Base-by-base conservation (phyloP, 2,888 invertebrate species). In the Quadriops clusia region DNA sequence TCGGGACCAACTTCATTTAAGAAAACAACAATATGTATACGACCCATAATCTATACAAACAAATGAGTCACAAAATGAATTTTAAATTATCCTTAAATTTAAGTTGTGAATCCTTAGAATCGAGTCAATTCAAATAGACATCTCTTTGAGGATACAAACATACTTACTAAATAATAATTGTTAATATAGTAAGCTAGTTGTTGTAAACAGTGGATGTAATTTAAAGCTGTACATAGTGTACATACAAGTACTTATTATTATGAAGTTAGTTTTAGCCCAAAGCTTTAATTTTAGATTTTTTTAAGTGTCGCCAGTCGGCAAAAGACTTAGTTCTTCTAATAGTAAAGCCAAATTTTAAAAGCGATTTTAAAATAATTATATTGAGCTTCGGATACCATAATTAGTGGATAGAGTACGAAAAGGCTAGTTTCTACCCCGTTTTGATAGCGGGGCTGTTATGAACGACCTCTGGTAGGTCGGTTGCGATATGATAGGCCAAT, bases 181-280 rank as follows among this genome's bases (percentile, higher is more conserved):
- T 12, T 24, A 24, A 13, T 9, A 24, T 12, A 13, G n/a, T 24
- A 24, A 24, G 10, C 16, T 16, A 26, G 42, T 47, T 50, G 51
- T 50, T 50, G 45, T 46, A 47, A 39, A 43, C 40, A 45, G 45
- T 47, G 44, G 44, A 43, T 48, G 47, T 45, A 45, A 37, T 44
- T 45, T 41, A 44, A 36, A 48, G 48, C 33, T 51, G 51, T 51
- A 51, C 35, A 51, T 51, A 51, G 36, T 39, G 36, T 41, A 39
- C 11, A 38, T 40, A n/a, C n/a, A 40, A 40, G 38, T 40, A 38
- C 40, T 38, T 38, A 38, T 26, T n/a, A n/a, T n/a, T n/a, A 34
- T 23, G 10, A 18, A 8, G 18, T 30, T 36, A 33, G 28, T 14
- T 36, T 28, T 33, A 36, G 5, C 22, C 33, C 34, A 18, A 23